Evolutionary conservation across 2,113 vertebrate genomes (phyloP), one percentile per base, ranked within the genome.

Genomic region (Nycticorax nycticorax): DNA sequence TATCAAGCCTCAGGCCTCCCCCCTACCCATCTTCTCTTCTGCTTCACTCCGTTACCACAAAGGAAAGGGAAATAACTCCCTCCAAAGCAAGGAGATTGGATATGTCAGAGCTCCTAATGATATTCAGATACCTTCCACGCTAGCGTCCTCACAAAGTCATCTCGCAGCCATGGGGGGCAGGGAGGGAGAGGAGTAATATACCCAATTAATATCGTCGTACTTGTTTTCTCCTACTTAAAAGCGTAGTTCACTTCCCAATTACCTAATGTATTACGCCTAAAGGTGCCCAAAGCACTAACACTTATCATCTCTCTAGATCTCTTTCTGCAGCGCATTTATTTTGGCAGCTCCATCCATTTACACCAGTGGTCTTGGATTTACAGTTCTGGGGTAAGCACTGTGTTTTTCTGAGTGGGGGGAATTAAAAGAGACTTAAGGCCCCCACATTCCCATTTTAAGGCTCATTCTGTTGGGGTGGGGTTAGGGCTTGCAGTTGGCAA

Each of bases 41-140:
- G 67, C 56, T 68, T 52, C 33, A 3, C 32, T 55, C 37, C 1
- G 0, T 27, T 10, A 30, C 47, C 64, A 45, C 64, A n/a, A 67
- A 80, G 50, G 10, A 47, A 47, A 66, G 26, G 30, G 30, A 85
- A 81, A 67, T 19, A 2, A 89, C 48, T 74, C 43, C 62, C 21
- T 59, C 37, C 69, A 62, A 35, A 69, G 30, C 7, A 4, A 84
- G 48, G 62, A 33, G 24, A 41, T 0, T 19, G 45, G 14, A 13
- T 22, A 30, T 18, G 35, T n/a, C 59, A 89, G 48, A 80, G 48
- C 33, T 64, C 60, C 71, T 64, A 4, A 35, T 8, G 23, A 53
- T 19, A 48, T 0, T 12, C 59, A 18, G 48, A 37, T 21, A 30
- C 28, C 27, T 64, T 41, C 35, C 47, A 14, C 0, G 0, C 37